Percentiles rank a stretch among this genome's conserved stretches.
Conservation (phyloP, 2,888 invertebrate species). For the Eupeodes luniger region DNA sequence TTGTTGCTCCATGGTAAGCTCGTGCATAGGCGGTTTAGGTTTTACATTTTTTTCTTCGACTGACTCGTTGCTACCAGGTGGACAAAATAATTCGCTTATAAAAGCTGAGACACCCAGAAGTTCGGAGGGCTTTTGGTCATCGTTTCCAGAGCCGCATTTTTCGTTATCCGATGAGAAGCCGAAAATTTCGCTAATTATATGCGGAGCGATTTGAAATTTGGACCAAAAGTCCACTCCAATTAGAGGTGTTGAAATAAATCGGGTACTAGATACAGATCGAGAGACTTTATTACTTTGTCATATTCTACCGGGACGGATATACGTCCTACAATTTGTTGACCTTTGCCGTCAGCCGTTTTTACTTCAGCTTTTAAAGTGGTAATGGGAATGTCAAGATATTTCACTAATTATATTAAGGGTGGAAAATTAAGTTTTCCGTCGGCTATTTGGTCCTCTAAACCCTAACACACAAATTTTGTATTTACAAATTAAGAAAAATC, state of each 20-base stretch:
- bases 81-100: neutral
- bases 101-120: neutral
- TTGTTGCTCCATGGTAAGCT: too few species aligned
- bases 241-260: slow-evolving; percentile 26
- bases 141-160: neutral
- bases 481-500: too few species aligned
- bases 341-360: slow-evolving; percentile 24
- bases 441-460: too few species aligned
- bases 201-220: slow-evolving; percentile 23
- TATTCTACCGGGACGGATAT: slow-evolving; percentile 2
- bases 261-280: slow-evolving; percentile 11
- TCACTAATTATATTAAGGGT: too few species aligned
- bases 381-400: slow-evolving; percentile 5
- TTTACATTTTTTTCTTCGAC: too few species aligned
- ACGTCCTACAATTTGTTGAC: slow-evolving; percentile 25
- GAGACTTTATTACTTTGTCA: neutral
- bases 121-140: neutral
- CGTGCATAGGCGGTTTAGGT: too few species aligned
- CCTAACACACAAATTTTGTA: too few species aligned
- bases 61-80: too few species aligned
- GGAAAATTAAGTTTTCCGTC: too few species aligned
- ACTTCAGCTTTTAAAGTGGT: neutral
- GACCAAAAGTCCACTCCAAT: slow-evolving; percentile 37
- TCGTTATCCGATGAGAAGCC: neutral
- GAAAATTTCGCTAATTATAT: slow-evolving; percentile 24